phyloP scores from a whole-genome alignment of 2,113 vertebrate species.

The Stictonetta naevosa region DNA sequence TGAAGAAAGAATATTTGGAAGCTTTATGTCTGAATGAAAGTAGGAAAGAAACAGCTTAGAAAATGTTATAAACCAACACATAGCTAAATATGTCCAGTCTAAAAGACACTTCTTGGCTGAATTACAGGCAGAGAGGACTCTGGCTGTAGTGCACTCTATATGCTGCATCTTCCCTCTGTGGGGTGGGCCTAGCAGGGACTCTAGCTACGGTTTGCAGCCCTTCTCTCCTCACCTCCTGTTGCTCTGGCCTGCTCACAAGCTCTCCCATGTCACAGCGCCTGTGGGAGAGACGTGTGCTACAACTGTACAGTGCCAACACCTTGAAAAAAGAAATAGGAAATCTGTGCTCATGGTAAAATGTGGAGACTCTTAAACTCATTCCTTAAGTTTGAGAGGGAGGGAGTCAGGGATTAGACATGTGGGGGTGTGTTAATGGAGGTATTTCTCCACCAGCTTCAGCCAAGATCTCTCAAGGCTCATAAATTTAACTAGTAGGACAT shows the following conservation, averaged over 20 bases:
- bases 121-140: neutral
- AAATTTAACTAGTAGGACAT: conserved; percentile 3
- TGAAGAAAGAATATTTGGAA: neutral
- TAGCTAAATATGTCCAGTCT: neutral
- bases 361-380: neutral
- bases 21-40: neutral
- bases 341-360: neutral
- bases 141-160: accelerated
- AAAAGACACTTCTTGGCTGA: neutral
- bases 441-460: neutral
- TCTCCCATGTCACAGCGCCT: neutral
- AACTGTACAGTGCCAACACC: conserved; percentile 4
- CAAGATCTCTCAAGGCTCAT: conserved; percentile 26
- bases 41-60: neutral
- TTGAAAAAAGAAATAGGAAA: neutral
- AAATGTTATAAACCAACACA: neutral
- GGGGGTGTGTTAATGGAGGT: neutral
- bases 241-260: conserved; percentile 31
- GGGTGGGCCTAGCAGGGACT: neutral
- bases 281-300: conserved; percentile 46
- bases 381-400: neutral
- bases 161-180: neutral
- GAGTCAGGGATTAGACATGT: neutral
- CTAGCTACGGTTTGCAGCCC: neutral
- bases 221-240: neutral